Percentiles rank a stretch among this genome's conserved stretches.
phyloP scores from a whole-genome alignment of 2,113 vertebrate species.

The Vireo altiloquus region DNA sequence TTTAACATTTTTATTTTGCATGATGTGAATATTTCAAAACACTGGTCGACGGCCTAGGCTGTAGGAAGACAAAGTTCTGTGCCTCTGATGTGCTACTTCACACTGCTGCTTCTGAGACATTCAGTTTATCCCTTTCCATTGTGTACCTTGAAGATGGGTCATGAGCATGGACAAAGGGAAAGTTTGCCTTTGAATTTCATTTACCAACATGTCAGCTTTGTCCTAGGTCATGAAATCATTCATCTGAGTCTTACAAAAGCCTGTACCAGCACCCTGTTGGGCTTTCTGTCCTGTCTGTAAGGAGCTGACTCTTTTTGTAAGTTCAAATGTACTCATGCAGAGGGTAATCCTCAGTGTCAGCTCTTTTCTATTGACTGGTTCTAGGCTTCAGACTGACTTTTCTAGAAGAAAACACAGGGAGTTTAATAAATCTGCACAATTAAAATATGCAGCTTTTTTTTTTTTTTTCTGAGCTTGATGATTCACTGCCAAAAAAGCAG shows the following conservation, averaged over 20 bases:
- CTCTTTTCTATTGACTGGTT: not conserved
- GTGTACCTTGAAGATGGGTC: not conserved
- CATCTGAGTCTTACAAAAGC: not conserved
- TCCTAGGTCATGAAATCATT: not conserved
- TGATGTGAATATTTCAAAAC: not conserved
- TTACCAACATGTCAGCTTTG: not conserved
- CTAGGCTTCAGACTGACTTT: not conserved
- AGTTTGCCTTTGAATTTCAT: not conserved
- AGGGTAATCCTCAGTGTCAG: not conserved
- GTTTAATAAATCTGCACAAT: not conserved
- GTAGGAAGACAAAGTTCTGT: not conserved
- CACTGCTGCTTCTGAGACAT: not conserved
- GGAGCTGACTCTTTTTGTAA: not conserved
- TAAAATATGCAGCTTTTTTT: not conserved
- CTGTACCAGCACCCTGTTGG: not conserved
- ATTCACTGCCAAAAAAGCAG: not conserved
- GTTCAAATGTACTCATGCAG: not conserved
- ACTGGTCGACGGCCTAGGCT: not conserved
- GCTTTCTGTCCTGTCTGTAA: not conserved
- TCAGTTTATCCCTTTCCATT: not conserved
- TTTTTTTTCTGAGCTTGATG: not conserved
- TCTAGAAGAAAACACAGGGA: not conserved
- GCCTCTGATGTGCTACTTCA: not conserved
- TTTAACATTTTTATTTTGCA: not conserved
- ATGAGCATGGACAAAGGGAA: not conserved